Base-by-base conservation (phyloP, 1,140 invertebrate genomes). In the Orchestia grillus region DNA sequence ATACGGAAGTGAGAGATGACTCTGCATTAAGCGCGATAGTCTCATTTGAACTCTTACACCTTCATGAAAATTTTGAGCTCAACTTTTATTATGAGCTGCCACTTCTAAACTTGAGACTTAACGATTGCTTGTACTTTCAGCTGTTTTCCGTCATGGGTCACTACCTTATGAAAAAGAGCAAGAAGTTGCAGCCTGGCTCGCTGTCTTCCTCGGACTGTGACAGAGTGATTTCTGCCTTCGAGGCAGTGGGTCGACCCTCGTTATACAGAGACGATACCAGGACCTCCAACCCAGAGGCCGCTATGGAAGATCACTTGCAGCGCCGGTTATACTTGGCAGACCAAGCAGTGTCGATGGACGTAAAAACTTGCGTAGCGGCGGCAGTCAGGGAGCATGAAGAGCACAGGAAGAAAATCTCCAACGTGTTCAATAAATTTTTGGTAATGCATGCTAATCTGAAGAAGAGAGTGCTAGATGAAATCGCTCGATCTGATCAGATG, bases 391-490 rank as follows among this genome's bases (percentile, higher is more conserved):
- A 94, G 19, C 92, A 94, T 40, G 92, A 94, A 40, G 92, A 42
- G 3, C 92, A 94, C 44, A 45, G 40, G 16, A 94, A 45, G 44
- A 94, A 45, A 94, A 94, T 94, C 40, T 45, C 92, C 8, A 44
- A 94, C 43, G 92, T 94, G 4, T 94, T 47, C 44, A 94, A 94
- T n/a, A 94, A 94, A 40, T 94, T 94, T 44, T 44, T 94, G 43
- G 40, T 94, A 44, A 94, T 94, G 36, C 92, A 94, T 44, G 92
- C 43, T 0, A 45, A 45, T n/a, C 36, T 94, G 92, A 94, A 94
- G 44, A 94, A 94, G 47, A 8, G 23, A 6, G 92, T 94, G 44
- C 44, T 94, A 44, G 92, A 94, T 94, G 92, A 47, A 11, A 94
- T 94, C 11, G 15, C 43, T 0, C 92, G 44, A 11, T 47, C 43